These are phyloP conservation scores for Salvelinus alpinus DNA, from an alignment of 2,113 vertebrate genomes.

Conservation along the genomic window DNA sequence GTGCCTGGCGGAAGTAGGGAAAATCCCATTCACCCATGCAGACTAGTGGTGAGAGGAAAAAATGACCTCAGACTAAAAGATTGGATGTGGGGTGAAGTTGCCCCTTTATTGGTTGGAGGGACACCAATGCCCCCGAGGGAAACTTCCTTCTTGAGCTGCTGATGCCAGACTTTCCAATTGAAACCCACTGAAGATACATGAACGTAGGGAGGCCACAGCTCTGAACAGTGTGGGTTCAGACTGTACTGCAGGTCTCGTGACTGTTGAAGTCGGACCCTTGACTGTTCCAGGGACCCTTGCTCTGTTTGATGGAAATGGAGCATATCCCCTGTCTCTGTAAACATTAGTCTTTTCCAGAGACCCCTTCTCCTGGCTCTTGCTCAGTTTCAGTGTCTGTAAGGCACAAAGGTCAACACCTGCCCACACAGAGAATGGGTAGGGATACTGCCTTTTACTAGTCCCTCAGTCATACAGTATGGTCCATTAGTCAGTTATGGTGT, in stretches of 20 bases:
- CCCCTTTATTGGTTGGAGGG: not conserved
- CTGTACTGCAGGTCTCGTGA: conserved; percentile 29
- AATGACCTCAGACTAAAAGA: conserved; percentile 35
- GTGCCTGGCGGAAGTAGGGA: conserved; percentile 69
- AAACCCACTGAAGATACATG: not conserved
- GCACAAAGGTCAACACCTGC: conserved; percentile 60
- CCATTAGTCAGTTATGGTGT: not conserved
- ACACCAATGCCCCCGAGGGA: not conserved
- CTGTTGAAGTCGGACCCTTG: conserved; percentile 48
- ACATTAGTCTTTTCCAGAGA: conserved; percentile 54
- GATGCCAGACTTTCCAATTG: not conserved
- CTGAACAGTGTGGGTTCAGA: not conserved
- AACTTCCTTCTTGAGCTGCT: not conserved
- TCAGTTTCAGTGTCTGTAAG: conserved; percentile 37
- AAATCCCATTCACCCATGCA: conserved; percentile 71
- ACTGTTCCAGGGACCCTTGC: conserved; percentile 64
- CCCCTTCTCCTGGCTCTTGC: conserved; percentile 47
- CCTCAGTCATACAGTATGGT: not conserved
- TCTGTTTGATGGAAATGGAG: conserved; percentile 54
- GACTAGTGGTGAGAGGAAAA: conserved; percentile 37
- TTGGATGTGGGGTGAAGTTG: conserved; percentile 24
- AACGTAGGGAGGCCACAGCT: too few relatives aligned
- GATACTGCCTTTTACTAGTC: conserved; percentile 21
- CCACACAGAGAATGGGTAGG: conserved; percentile 37
- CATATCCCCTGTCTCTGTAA: conserved; percentile 60